A percentile compares a stretch with the other conserved stretches of the same genome.
Evolutionary conservation across 1,140 invertebrate genomes (phyloP).

Genomic region (Euwallacea fornicatus): DNA sequence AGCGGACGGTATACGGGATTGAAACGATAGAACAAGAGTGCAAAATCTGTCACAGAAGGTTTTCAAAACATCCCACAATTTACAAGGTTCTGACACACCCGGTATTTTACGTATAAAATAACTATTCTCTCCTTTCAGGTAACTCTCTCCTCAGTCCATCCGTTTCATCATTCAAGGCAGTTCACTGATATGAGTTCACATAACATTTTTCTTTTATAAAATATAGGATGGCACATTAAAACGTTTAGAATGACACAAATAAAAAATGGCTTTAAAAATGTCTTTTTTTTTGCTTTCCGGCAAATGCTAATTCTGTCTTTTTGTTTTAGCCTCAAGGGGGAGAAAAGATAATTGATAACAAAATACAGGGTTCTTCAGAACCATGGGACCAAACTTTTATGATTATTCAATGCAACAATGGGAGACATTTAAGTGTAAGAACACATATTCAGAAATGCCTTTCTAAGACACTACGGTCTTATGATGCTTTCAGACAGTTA

Average conservation of each 20-base stretch:
- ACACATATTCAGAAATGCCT: no score
- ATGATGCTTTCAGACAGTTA: no score
- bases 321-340: no score
- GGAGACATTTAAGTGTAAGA: no score
- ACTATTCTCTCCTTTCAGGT: slow-evolving; percentile 42
- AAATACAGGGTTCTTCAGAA: no score
- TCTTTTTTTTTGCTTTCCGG: background rate
- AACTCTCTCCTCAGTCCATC: slow-evolving; percentile 50
- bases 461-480: no score
- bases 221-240: no score
- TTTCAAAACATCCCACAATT: background rate
- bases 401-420: no score
- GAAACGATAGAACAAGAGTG: slow-evolving; percentile 15
- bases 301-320: no score
- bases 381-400: no score
- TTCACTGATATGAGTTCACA: slow-evolving; percentile 44
- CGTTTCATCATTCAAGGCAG: slow-evolving; percentile 47
- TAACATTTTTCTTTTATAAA: background rate
- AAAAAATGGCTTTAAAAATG: background rate
- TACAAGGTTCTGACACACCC: slow-evolving; percentile 9
- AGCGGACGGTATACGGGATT: slow-evolving; percentile 26
- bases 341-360: no score
- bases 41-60: slow-evolving; percentile 5
- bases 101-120: slow-evolving; percentile 7
- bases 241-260: background rate